Conservation (phyloP, 2,113 vertebrate species). For the Peucedramus taeniatus region DNA sequence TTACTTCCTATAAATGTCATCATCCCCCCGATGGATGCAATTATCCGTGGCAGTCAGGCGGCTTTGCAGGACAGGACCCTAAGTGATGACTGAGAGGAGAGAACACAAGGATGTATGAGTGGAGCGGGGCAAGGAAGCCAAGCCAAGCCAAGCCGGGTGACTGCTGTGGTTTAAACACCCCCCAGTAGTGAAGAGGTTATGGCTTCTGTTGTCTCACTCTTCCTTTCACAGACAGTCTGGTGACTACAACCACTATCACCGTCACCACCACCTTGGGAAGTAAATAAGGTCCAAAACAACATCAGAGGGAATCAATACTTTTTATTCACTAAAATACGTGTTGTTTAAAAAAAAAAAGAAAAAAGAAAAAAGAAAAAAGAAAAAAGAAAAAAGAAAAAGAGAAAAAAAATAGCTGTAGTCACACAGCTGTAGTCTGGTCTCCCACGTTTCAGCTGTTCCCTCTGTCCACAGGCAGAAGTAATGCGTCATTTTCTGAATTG, state of each 20-base stretch:
- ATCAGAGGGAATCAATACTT: constrained; percentile 58
- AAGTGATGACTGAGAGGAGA: neutral
- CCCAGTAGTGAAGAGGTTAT: neutral
- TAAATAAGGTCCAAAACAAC: constrained; percentile 30
- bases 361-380: accelerated
- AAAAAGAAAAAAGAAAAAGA: neutral
- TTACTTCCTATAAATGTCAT: neutral
- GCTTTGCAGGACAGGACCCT: neutral
- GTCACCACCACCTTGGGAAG: neutral
- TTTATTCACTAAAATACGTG: constrained; percentile 35
- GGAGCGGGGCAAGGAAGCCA: neutral
- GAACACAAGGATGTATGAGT: neutral
- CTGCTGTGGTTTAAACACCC: neutral
- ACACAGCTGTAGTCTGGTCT: constrained; percentile 70
- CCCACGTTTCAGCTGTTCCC: constrained; percentile 69
- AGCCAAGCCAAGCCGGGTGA: neutral
- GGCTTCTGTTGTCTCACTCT: neutral
- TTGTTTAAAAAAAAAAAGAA: neutral
- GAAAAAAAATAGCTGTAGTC: constrained; percentile 15
- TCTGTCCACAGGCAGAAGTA: constrained; percentile 65
- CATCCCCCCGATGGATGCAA: neutral
- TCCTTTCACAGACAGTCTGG: neutral
- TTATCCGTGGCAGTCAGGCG: neutral
- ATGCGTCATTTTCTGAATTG: constrained; percentile 59
- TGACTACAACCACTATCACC: neutral